These are phyloP conservation scores for Tyria jacobaeae DNA, from an alignment of 2,888 invertebrate genomes.

Conservation along the genomic window DNA sequence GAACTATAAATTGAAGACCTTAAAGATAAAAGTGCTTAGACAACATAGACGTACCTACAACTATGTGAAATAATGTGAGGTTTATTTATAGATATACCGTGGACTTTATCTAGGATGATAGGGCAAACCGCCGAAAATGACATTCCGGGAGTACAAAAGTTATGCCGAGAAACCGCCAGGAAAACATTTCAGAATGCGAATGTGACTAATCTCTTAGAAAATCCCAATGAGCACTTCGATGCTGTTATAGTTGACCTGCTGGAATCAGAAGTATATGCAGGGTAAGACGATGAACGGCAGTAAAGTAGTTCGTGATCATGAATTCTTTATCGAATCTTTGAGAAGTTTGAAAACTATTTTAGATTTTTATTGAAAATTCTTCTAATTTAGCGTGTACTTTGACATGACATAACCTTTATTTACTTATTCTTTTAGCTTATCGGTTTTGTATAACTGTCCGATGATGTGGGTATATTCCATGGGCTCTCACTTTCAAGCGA, in stretches of 20 bases:
- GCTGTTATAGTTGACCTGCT: constrained; percentile 47
- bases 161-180: background rate
- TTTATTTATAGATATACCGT: constrained; percentile 2
- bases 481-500: constrained; percentile 57
- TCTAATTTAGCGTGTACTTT: no score
- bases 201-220: constrained; percentile 30
- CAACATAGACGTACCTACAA: no score
- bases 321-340: background rate
- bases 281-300: constrained; percentile 11
- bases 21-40: no score
- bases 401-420: no score
- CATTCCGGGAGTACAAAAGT: background rate
- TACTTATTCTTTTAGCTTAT: constrained; percentile 46
- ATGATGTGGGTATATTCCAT: constrained; percentile 63
- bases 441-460: constrained; percentile 60
- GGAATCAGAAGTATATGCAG: constrained; percentile 37
- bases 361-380: no score
- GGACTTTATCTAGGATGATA: constrained; percentile 1
- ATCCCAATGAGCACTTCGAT: constrained; percentile 50
- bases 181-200: constrained; percentile 7
- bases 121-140: background rate
- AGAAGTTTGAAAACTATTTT: no score
- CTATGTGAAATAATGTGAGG: background rate
- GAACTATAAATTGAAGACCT: no score
- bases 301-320: background rate